These are phyloP conservation scores for Colinus virginianus DNA, from an alignment of 2,113 vertebrate genomes.

Conservation along the genomic window DNA sequence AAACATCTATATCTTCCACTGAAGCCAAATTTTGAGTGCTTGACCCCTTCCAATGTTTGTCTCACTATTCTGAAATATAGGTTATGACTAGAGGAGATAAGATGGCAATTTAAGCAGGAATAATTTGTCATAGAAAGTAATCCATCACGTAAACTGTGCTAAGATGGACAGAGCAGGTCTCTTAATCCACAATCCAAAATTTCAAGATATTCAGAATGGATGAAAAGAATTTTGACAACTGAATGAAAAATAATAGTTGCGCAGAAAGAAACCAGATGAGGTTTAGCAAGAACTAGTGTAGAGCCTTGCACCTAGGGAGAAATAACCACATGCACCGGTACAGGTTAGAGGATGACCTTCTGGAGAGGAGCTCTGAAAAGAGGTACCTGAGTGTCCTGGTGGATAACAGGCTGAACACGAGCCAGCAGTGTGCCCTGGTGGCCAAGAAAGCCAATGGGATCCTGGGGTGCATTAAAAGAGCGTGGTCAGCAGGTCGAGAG, in stretches of 20 bases:
- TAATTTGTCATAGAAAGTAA: not conserved
- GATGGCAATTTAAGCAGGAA: not conserved
- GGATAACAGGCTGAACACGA: no score
- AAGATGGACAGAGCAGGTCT: not conserved
- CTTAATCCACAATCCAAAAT: not conserved
- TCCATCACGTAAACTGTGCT: not conserved
- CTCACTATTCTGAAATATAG: not conserved
- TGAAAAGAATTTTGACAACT: slow-evolving; percentile 15
- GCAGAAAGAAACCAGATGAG: no score
- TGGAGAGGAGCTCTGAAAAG: no score
- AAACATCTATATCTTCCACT: slow-evolving; percentile 12
- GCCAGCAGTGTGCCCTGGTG: no score
- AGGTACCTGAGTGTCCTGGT: no score
- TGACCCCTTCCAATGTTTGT: not conserved
- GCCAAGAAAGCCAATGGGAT: no score
- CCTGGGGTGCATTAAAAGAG: no score
- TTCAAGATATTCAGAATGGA: not conserved
- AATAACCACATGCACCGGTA: no score
- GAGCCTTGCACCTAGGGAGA: no score
- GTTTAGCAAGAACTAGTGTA: no score
- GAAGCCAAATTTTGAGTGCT: slow-evolving; percentile 25
- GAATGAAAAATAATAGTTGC: not conserved
- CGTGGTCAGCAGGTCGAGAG: no score
- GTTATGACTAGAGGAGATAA: not conserved
- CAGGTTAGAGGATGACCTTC: no score